A percentile compares a stretch with the other conserved stretches of the same genome.
Conservation (phyloP, 35 echinoderm and acorn worm genomes). For the Ophioderma brevispina region DNA sequence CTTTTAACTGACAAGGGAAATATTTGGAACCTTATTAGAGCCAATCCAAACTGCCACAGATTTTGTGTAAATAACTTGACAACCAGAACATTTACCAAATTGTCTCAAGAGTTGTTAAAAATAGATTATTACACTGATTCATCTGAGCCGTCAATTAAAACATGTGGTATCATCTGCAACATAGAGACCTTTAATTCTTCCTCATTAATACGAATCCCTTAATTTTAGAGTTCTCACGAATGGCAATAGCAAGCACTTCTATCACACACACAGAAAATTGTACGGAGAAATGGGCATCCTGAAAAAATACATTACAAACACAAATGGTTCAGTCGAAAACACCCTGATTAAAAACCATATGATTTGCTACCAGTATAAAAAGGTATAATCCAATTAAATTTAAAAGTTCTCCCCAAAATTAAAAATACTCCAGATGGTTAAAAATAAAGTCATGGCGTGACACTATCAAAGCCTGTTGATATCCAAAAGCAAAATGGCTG, state of each 20-base stretch:
- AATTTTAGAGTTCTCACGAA: neutral
- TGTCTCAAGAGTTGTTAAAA: neutral
- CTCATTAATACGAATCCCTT: neutral
- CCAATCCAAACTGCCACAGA: slow-evolving; percentile 11
- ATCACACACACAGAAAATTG: neutral
- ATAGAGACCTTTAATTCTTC: slow-evolving; percentile 4
- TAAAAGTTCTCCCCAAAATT: slow-evolving; percentile 1
- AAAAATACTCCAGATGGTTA: neutral
- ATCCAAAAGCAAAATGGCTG: neutral
- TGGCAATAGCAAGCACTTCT: neutral
- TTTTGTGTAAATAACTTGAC: neutral
- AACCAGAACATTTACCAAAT: neutral
- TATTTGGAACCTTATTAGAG: neutral
- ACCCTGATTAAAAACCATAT: neutral
- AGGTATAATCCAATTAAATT: neutral
- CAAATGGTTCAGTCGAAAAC: neutral
- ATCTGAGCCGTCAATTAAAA: neutral
- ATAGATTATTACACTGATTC: neutral
- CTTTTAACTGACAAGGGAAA: no score
- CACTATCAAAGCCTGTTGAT: neutral
- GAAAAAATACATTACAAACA: neutral
- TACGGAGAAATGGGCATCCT: slow-evolving; percentile 12
- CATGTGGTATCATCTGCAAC: slow-evolving; percentile 14
- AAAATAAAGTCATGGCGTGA: slow-evolving; percentile 1
- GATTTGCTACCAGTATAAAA: neutral